phyloP scores from a whole-genome alignment of 2,113 vertebrate species.

The Clupea harengus region DNA sequence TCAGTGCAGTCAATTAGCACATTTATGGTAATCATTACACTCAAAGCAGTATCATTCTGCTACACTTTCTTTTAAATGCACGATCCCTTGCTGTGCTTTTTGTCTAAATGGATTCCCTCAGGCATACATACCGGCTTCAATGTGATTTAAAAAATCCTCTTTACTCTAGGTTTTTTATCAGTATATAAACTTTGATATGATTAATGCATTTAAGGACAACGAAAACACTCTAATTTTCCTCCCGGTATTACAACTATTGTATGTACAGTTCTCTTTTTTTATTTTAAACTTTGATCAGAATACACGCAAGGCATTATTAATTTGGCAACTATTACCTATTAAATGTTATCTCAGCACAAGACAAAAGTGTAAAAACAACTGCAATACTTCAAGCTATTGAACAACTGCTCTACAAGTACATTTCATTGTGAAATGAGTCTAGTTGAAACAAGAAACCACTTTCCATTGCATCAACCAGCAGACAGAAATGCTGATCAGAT shows the following conservation, averaged over 20 bases:
- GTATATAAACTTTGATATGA: slow-evolving; percentile 37
- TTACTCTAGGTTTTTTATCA: slow-evolving; percentile 28
- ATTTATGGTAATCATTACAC: background rate
- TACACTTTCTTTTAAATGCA: slow-evolving; percentile 30
- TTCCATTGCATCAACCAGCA: background rate
- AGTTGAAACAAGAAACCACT: background rate
- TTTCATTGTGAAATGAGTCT: background rate
- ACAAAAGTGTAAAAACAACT: background rate
- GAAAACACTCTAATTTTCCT: too few relatives aligned
- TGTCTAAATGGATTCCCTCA: slow-evolving; percentile 3
- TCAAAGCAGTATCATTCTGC: slow-evolving; percentile 15
- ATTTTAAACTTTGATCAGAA: background rate
- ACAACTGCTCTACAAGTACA: background rate
- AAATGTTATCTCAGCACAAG: background rate
- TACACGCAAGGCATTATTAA: background rate
- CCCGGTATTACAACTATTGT: too few relatives aligned
- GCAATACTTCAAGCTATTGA: background rate
- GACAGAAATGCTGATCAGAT: background rate
- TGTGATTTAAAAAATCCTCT: slow-evolving; percentile 18
- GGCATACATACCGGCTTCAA: slow-evolving; percentile 14
- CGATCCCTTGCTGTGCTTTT: slow-evolving; percentile 29
- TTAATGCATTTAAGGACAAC: slow-evolving; percentile 33
- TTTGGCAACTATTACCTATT: background rate
- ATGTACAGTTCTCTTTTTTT: slow-evolving; percentile 13
- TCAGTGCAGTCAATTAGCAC: slow-evolving; percentile 4